Evolutionary conservation across 1,140 invertebrate species (phyloP).

Genomic region (Drosophila lacteicornis): DNA sequence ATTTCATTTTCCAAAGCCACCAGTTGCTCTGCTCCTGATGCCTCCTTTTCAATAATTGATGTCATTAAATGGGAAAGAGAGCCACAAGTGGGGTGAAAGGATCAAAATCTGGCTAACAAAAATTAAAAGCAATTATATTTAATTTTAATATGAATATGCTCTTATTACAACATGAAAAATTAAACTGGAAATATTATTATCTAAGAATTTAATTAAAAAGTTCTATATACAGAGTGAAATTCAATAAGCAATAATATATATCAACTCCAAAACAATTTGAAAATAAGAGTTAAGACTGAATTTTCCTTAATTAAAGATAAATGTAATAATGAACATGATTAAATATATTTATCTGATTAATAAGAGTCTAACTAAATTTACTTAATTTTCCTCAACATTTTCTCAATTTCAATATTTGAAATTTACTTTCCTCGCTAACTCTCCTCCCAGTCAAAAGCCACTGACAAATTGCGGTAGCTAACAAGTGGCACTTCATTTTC

Average conservation of each 20-base stretch:
- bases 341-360: no score
- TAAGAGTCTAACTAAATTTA: neutral
- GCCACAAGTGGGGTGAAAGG: constrained; percentile 1
- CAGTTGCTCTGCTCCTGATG: constrained; percentile 47
- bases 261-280: no score
- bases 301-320: no score
- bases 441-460: no score
- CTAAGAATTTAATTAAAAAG: no score
- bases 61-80: constrained; percentile 13
- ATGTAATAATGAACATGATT: no score
- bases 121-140: neutral
- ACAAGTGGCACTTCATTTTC: constrained; percentile 66
- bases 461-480: constrained; percentile 48
- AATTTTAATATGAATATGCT: neutral
- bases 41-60: constrained; percentile 20
- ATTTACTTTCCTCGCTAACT: neutral
- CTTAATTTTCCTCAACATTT: neutral
- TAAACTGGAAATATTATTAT: neutral
- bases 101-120: no score
- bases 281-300: no score
- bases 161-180: neutral
- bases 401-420: no score
- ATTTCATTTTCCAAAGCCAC: constrained; percentile 65
- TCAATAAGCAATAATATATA: no score
- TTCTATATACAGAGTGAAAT: no score